Evolutionary conservation across 2,888 invertebrate genomes (phyloP).

Genomic region (Bombyx huttoni): DNA sequence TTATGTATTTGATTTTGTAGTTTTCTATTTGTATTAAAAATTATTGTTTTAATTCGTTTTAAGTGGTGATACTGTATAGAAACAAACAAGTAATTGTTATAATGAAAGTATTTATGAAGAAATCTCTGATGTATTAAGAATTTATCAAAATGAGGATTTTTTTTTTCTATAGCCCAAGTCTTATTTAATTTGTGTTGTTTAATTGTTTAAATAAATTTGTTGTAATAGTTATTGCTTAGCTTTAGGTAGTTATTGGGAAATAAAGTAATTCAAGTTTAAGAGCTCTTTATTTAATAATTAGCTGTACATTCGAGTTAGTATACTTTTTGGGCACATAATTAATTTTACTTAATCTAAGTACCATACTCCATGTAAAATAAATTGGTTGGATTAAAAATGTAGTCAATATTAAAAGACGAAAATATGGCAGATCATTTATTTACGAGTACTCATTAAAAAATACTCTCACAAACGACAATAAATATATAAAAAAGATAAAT

Average conservation of each 20-base stretch:
- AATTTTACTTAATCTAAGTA: constrained; percentile 59
- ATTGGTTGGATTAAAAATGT: constrained; percentile 56
- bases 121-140: not conserved
- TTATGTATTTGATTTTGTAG: not conserved
- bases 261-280: constrained; percentile 43
- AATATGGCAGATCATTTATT: constrained; percentile 72
- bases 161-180: not conserved
- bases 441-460: constrained; percentile 59
- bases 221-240: not conserved
- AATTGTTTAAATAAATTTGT: not conserved
- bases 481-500: constrained; percentile 49
- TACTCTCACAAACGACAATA: constrained; percentile 62
- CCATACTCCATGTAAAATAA: constrained; percentile 45
- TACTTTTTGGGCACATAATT: constrained; percentile 70
- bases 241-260: constrained; percentile 12
- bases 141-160: not conserved
- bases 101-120: not conserved
- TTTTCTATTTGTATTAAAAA: not conserved
- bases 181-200: not conserved
- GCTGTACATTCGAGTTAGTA: constrained; percentile 74
- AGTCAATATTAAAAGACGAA: constrained; percentile 66
- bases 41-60: not conserved
- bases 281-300: constrained; percentile 68
- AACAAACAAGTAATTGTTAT: not conserved
- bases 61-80: not conserved